Percentiles rank a stretch among this genome's conserved stretches.
Conservation (phyloP, 2,113 vertebrate genomes). For the Raphicerus campestris region DNA sequence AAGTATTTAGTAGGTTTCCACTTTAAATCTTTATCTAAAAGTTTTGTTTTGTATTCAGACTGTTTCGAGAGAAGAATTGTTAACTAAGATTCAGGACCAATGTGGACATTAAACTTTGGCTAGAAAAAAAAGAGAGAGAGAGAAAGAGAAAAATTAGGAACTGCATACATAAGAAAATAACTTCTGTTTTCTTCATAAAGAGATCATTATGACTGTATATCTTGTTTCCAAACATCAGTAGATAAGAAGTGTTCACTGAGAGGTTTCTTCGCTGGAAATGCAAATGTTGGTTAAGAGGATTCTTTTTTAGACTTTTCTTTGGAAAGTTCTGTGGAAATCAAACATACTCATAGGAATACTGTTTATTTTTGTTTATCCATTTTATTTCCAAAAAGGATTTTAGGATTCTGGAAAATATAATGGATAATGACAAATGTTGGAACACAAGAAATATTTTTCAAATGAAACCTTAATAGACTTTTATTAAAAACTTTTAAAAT, state of each 20-base stretch:
- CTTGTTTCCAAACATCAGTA: neutral
- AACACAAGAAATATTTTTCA: conserved; percentile 20
- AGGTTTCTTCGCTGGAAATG: neutral
- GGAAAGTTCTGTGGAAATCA: neutral
- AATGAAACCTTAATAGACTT: neutral
- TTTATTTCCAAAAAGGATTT: neutral
- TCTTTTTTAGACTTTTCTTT: neutral
- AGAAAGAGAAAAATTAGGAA: neutral
- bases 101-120: neutral
- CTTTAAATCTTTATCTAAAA: neutral
- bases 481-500: neutral
- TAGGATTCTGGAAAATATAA: neutral
- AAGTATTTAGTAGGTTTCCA: conserved; percentile 13
- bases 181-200: neutral
- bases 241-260: neutral
- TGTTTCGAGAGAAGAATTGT: neutral
- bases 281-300: neutral
- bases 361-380: neutral
- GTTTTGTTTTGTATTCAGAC: neutral
- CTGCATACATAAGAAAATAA: neutral
- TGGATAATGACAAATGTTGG: neutral
- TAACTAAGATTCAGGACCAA: neutral
- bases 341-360: neutral
- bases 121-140: conserved; percentile 10
- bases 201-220: neutral